Base-by-base conservation (phyloP, 1,140 invertebrate genomes). In the Stenopsyche tienmushanensis region DNA sequence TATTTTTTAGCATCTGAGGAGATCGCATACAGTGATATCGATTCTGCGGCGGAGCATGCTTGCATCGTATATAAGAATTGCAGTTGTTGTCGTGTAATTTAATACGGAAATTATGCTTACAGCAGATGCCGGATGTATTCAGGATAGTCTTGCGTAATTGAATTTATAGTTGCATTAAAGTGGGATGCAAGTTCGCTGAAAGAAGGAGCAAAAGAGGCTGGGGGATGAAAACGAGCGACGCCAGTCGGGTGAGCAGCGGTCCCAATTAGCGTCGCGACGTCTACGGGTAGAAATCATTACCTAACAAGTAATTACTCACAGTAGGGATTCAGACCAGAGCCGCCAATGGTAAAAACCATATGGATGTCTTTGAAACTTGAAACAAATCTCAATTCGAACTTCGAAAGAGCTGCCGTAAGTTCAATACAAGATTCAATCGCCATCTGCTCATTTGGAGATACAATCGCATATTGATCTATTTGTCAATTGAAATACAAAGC, bases 211-310 rank as follows among this genome's bases (percentile, higher is more conserved):
- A 34, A 13, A 34, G 29, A 34, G 29, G 13, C 29, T 5, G 5
- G 5, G 7, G 44, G 10, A 8, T 47, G 15, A 49, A 3, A 49
- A 2, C 21, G 17, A 49, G 17, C 3, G 47, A 49, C 44, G 44
- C 44, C 44, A 15, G 18, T 5, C 29, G 29, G 13, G 29, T 13
- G 29, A 34, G 29, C 17, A 21, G 21, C 47, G 15, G 10, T 49
- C 47, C 15, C 47, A 49, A 49, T 49, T 49, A 49, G 47, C 47
- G 47, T 49, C 21, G 47, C 47, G 47, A 49, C 47, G 47, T 21
- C 17, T 18, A 34, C 29, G 29, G 29, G 29, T 13, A 7, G 17
- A 21, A 15, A n/a, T 49, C 47, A 49, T 49, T 49, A 49, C 47
- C 3, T 2, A 2, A 21, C 21, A 49, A 49, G 17, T 49, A 49